Evolutionary conservation across 2,797 vertebrate genomes (phyloP).

Genomic region (Chiloscyllium punctatum): DNA sequence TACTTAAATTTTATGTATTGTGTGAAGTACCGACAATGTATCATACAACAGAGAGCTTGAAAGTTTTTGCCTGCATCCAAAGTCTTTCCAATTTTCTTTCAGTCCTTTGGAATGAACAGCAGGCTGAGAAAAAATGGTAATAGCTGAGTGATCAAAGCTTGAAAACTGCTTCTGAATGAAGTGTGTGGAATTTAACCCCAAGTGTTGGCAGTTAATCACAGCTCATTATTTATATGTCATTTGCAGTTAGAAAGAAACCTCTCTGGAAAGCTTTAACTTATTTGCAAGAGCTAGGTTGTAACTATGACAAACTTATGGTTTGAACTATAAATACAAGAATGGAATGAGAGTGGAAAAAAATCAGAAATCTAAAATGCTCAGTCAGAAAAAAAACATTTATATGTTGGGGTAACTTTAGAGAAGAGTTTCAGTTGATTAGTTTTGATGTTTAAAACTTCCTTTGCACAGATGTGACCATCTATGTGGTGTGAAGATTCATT

Average conservation of each 20-base stretch:
- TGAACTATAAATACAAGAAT: not conserved
- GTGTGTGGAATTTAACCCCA: not conserved
- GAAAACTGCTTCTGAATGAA: not conserved
- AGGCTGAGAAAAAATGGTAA: not conserved
- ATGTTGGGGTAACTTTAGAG: not conserved
- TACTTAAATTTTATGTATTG: not conserved
- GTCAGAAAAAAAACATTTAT: not conserved
- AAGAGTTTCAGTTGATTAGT: not conserved
- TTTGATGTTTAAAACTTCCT: not conserved
- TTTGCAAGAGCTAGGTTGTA: not conserved
- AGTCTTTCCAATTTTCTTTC: not conserved
- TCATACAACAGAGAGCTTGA: not conserved
- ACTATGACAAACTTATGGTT: not conserved
- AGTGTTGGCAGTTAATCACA: not conserved
- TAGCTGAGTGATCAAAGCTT: slow-evolving; percentile 20
- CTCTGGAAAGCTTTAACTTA: not conserved
- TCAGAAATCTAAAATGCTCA: not conserved
- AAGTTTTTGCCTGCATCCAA: not conserved
- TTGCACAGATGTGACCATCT: not conserved
- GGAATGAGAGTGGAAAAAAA: not conserved
- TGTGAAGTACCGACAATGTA: not conserved
- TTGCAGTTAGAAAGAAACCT: not conserved
- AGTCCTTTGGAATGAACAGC: not conserved
- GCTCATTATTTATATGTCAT: not conserved
- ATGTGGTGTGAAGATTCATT: not conserved